phyloP scores from a whole-genome alignment of 1,140 invertebrate species.

The Pristionchus pacificus region DNA sequence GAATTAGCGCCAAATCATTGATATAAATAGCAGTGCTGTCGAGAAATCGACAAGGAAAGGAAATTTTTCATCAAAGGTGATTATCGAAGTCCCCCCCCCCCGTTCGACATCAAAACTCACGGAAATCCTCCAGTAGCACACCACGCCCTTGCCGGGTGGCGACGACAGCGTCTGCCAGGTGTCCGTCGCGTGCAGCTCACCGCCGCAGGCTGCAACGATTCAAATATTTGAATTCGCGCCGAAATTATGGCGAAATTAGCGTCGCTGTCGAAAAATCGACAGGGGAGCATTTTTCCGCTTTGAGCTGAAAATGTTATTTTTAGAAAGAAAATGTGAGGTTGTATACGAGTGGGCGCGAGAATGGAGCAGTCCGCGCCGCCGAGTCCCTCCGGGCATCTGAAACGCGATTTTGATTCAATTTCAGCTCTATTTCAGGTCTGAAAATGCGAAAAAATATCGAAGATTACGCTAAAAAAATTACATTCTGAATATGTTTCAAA shows the following conservation, averaged over 20 bases:
- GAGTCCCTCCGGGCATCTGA: conserved; percentile 54
- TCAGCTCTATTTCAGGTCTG: not conserved
- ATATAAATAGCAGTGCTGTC: too few species aligned
- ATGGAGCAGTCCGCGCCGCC: conserved; percentile 50
- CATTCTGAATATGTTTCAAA: too few species aligned
- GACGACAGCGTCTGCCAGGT: conserved; percentile 54
- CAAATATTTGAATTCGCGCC: not conserved
- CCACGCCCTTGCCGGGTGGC: conserved; percentile 49
- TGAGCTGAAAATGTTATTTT: too few species aligned
- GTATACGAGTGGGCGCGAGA: conserved; percentile 51
- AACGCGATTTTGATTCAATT: conserved; percentile 31
- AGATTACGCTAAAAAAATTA: too few species aligned
- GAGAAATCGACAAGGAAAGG: too few species aligned
- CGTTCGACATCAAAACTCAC: too few species aligned
- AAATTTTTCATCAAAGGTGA: not conserved
- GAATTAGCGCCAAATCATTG: not conserved
- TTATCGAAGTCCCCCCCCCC: too few species aligned
- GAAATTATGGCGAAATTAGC: not conserved
- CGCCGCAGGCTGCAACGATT: conserved; percentile 49
- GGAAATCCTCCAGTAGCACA: conserved; percentile 57
- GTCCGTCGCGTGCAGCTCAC: conserved; percentile 49
- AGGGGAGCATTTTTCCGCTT: too few species aligned
- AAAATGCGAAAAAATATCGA: too few species aligned
- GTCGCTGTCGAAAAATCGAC: too few species aligned
- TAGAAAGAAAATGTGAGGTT: conserved; percentile 6